Evolutionary conservation across 2,888 invertebrate genomes (phyloP).

Genomic region (Cenopis cana): DNA sequence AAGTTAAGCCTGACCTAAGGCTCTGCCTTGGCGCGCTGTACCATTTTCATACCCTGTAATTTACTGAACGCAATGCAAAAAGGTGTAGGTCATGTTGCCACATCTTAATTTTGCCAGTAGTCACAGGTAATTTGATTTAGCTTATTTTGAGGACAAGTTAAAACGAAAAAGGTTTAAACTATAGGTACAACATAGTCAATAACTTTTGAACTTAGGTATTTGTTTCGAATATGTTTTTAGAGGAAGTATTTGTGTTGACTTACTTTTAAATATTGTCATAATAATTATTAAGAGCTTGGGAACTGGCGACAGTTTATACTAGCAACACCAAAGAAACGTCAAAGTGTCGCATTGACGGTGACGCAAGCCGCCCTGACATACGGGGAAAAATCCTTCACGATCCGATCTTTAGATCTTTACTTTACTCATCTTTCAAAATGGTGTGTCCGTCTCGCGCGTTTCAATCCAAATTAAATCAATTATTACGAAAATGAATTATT

Average conservation of each 20-base stretch:
- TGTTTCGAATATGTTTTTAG: neutral
- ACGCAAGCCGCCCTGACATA: slow-evolving; percentile 66
- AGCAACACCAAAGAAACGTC: slow-evolving; percentile 56
- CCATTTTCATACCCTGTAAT: slow-evolving; percentile 22
- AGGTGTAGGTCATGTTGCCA: slow-evolving; percentile 16
- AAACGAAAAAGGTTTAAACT: neutral
- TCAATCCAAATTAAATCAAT: slow-evolving; percentile 71
- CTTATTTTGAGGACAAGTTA: neutral
- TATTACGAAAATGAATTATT: slow-evolving; percentile 69
- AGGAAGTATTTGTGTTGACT: neutral
- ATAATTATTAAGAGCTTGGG: neutral
- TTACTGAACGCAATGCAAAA: slow-evolving; percentile 38
- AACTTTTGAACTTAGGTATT: no score
- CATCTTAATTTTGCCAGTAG: neutral
- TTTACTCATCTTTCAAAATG: slow-evolving; percentile 82
- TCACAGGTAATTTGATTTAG: neutral
- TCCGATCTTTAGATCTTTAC: no score
- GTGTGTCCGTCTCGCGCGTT: slow-evolving; percentile 79
- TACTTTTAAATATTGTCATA: neutral
- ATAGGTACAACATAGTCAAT: no score
- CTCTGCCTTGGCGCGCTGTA: neutral
- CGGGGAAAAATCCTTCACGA: slow-evolving; percentile 75
- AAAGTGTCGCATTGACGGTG: slow-evolving; percentile 68
- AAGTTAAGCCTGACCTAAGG: neutral
- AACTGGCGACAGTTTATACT: slow-evolving; percentile 13